phyloP scores from a whole-genome alignment of 1,140 invertebrate species.

The Berghia stephanieae region DNA sequence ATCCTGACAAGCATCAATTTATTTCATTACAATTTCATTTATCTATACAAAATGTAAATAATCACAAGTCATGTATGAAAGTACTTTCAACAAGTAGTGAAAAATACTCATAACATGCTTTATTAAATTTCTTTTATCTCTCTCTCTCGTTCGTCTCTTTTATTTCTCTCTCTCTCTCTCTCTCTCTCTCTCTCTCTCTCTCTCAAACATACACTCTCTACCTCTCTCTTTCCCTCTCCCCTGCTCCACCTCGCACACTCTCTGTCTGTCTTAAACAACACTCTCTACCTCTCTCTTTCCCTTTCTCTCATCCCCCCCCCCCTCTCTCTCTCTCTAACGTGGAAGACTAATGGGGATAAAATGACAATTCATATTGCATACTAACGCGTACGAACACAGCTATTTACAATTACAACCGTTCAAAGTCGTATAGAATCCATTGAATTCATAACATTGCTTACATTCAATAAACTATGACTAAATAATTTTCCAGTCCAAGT shows the following conservation, averaged over 20 bases:
- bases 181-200: neutral
- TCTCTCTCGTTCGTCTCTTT: neutral
- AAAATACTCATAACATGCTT: neutral
- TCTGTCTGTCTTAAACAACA: neutral
- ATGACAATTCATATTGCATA: no score
- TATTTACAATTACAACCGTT: no score
- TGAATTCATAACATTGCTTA: no score
- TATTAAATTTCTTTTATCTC: neutral
- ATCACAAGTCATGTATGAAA: neutral
- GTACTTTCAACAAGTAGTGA: neutral
- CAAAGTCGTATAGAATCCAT: no score
- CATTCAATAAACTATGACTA: no score
- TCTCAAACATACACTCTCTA: neutral
- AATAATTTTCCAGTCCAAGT: no score
- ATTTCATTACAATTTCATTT: neutral
- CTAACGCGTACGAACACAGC: no score
- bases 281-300: slow-evolving; percentile 10
- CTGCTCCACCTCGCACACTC: neutral
- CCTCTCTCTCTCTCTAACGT: neutral
- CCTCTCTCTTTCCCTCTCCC: neutral
- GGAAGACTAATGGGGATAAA: no score
- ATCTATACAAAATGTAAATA: neutral
- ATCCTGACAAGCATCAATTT: neutral
- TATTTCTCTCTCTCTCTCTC: neutral
- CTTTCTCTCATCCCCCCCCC: slow-evolving; percentile 3